A percentile compares a stretch with the other conserved stretches of the same genome.
Conservation (phyloP, 2,888 invertebrate genomes). For the Geophilus truncorum region DNA sequence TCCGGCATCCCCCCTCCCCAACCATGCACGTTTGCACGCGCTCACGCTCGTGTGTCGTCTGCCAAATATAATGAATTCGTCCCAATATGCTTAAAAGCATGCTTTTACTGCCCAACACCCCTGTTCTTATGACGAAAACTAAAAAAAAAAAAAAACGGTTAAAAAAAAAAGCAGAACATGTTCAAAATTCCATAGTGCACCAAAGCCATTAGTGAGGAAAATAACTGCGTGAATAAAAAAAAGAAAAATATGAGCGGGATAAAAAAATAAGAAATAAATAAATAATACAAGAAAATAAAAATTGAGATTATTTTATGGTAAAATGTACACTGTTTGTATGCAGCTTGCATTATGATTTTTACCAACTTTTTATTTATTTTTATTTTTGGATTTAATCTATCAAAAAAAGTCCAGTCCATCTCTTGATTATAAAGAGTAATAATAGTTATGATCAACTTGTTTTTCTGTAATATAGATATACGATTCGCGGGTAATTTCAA, state of each 20-base stretch:
- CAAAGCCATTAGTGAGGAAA: neutral
- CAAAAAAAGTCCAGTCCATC: too few species aligned
- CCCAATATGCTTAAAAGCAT: neutral
- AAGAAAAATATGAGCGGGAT: neutral
- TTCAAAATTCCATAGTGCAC: neutral
- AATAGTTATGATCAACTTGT: too few species aligned
- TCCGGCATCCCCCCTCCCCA: conserved; percentile 11
- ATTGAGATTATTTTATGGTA: neutral
- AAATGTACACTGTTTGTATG: too few species aligned
- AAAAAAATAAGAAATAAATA: neutral
- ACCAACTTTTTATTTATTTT: too few species aligned
- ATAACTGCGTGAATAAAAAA: neutral
- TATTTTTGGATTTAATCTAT: too few species aligned
- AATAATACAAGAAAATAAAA: neutral
- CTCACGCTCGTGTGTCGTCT: conserved; percentile 2
- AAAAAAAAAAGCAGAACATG: neutral
- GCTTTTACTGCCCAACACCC: neutral
- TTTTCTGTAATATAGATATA: neutral
- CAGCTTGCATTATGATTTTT: too few species aligned
- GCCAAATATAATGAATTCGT: neutral
- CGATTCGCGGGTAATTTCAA: neutral
- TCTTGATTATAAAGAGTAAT: too few species aligned
- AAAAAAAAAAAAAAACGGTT: neutral
- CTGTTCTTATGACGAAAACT: neutral
- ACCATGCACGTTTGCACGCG: conserved; percentile 12